Conservation (phyloP, 1,140 invertebrate species). For the Lordiphosa stackelbergi region DNA sequence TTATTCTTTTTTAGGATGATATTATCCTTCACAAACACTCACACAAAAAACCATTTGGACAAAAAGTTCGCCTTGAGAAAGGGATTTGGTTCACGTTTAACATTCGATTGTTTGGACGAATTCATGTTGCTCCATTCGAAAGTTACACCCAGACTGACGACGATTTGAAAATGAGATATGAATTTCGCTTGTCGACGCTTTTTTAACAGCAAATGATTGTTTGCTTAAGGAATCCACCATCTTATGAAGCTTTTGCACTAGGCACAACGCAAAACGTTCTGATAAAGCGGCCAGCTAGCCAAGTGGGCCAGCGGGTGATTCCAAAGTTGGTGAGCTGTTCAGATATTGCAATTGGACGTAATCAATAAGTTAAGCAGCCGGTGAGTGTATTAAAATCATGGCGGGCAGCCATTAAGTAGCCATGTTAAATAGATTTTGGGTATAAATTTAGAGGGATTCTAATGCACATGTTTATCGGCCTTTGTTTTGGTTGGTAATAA, state of each 20-base stretch:
- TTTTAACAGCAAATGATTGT: constrained; percentile 35
- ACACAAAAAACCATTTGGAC: constrained; percentile 63
- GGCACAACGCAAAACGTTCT: constrained; percentile 37
- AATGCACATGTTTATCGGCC: constrained; percentile 5
- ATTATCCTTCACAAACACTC: constrained; percentile 25
- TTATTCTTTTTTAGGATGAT: no score
- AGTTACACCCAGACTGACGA: constrained; percentile 17
- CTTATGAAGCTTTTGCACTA: constrained; percentile 50
- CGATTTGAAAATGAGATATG: constrained; percentile 29
- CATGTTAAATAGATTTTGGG: constrained; percentile 3
- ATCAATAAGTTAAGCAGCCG: constrained; percentile 23
- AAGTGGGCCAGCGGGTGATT: constrained; percentile 11
- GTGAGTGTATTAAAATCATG: constrained; percentile 11
- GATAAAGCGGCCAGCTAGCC: constrained; percentile 29
- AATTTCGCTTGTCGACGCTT: constrained; percentile 12
- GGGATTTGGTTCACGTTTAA: constrained; percentile 51
- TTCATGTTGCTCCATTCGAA: constrained; percentile 45
- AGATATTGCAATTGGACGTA: constrained; percentile 19
- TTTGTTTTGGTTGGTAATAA: constrained; percentile 23
- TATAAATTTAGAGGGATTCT: constrained; percentile 32
- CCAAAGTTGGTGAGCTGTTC: constrained; percentile 1
- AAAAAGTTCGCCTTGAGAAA: constrained; percentile 50
- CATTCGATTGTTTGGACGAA: constrained; percentile 25
- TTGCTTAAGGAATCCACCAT: constrained; percentile 29
- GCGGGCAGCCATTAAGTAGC: constrained; percentile 15